Evolutionary conservation across 37 sponge, comb jelly and placozoan genomes (phyloP).

Genomic region (Geodia barretti): DNA sequence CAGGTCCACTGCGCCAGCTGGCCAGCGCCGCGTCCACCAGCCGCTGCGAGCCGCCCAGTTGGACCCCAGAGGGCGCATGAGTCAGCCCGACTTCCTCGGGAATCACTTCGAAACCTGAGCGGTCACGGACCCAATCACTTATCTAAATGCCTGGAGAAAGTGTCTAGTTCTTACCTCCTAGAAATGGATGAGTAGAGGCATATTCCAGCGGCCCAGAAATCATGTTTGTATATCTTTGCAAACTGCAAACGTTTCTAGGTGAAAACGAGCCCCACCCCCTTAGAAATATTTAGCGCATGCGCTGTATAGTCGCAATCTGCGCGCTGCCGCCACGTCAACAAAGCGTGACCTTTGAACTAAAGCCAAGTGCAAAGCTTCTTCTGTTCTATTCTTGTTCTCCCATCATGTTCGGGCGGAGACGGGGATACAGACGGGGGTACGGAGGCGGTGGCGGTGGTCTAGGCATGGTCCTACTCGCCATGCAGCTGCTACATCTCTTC

Average conservation of each 20-base stretch:
- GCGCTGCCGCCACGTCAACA: too few species aligned
- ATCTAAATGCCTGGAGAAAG: too few species aligned
- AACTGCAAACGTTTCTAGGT: not conserved
- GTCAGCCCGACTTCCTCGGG: conserved; percentile 6
- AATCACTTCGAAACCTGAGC: conserved; percentile 4
- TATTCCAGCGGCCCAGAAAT: not conserved
- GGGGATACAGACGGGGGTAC: not conserved
- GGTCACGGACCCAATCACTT: not conserved
- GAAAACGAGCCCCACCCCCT: not conserved
- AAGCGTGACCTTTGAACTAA: not conserved
- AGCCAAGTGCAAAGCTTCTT: not conserved
- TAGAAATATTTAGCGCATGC: not conserved
- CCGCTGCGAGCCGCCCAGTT: conserved; percentile 1
- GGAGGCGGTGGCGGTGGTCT: conserved; percentile 67
- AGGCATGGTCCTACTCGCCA: conserved; percentile 52
- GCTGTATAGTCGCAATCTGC: not conserved
- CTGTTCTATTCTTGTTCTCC: not conserved
- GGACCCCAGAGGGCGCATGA: not conserved
- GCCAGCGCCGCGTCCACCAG: conserved; percentile 43
- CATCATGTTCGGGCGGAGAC: conserved; percentile 30
- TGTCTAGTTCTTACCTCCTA: not conserved
- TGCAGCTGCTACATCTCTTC: conserved; percentile 51
- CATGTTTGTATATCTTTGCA: not conserved
- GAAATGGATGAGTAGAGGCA: not conserved
- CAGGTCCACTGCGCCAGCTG: conserved; percentile 48